Evolutionary conservation across 2,113 vertebrate species (phyloP).

Genomic region (Oncorhynchus clarkii): DNA sequence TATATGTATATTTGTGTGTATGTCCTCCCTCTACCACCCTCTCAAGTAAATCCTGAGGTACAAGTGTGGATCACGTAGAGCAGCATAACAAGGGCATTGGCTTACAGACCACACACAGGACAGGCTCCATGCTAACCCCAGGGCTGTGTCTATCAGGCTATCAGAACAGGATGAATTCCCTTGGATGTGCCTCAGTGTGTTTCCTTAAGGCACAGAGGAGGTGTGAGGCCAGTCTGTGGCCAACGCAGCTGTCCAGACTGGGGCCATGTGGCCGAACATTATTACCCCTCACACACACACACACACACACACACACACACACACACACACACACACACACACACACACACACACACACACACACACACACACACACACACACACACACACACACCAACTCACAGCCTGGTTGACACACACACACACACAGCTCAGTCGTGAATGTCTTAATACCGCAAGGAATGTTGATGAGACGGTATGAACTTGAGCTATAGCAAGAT

Average conservation of each 20-base stretch:
- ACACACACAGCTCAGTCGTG: not conserved
- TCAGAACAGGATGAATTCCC: not conserved
- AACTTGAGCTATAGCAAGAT: too few species aligned
- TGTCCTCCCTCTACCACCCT: conserved; percentile 17
- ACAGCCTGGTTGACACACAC: not conserved
- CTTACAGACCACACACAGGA: conserved; percentile 72
- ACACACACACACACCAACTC: not conserved
- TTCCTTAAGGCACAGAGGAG: not conserved
- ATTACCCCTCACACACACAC: not conserved
- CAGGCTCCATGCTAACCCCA: conserved; percentile 44
- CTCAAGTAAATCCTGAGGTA: conserved; percentile 56
- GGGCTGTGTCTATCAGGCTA: conserved; percentile 33
- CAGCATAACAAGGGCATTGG: conserved; percentile 62
- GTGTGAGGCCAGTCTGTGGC: conserved; percentile 7
- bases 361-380: not conserved
- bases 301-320: not conserved
- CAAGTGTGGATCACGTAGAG: conserved; percentile 57
- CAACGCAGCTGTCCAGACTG: conserved; percentile 38
- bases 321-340: not conserved
- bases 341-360: not conserved
- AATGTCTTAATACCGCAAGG: not conserved
- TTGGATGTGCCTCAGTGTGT: not conserved
- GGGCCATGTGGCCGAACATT: not conserved
- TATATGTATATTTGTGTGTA: not conserved
- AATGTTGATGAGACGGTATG: not conserved